A percentile compares a stretch with the other conserved stretches of the same genome.
Evolutionary conservation across 2,888 invertebrate genomes (phyloP).

Genomic region (Rhagophthalmus giganteus): DNA sequence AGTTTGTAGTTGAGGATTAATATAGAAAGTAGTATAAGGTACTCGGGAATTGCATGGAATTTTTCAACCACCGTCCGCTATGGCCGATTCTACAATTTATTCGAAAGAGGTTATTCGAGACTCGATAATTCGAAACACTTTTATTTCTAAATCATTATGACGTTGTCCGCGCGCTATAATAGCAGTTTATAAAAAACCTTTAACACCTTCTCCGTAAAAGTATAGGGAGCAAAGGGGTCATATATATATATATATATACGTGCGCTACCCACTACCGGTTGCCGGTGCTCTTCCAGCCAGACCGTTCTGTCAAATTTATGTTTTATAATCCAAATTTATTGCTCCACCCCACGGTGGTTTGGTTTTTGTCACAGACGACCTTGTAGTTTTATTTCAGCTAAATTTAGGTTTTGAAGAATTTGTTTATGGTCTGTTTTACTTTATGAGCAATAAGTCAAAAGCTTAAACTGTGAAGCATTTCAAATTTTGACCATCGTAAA

Average conservation of each 20-base stretch:
- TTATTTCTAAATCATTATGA: constrained; percentile 27
- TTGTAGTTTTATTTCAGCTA: constrained; percentile 37
- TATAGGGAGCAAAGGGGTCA: constrained; percentile 23
- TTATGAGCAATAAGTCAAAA: constrained; percentile 38
- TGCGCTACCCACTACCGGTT: constrained; percentile 3
- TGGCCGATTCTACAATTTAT: too few relatives aligned
- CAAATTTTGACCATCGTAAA: constrained; percentile 1
- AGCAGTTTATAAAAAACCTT: constrained; percentile 33
- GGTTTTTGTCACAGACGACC: constrained; percentile 35
- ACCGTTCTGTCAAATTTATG: constrained; percentile 44
- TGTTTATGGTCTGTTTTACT: constrained; percentile 35
- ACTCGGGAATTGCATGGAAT: too few relatives aligned
- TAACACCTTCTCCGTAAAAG: constrained; percentile 27
- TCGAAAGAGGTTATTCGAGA: constrained; percentile 21
- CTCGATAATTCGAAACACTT: constrained; percentile 29
- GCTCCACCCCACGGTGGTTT: constrained; percentile 38
- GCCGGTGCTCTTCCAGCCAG: constrained; percentile 22
- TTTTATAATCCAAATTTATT: constrained; percentile 46
- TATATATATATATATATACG: too few relatives aligned
- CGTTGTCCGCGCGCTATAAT: constrained; percentile 34
- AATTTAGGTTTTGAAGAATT: constrained; percentile 38
- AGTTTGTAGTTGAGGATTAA: too few relatives aligned
- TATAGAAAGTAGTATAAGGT: too few relatives aligned
- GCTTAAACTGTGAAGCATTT: constrained; percentile 30
- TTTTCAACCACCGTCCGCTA: too few relatives aligned